Percentiles rank a stretch among this genome's conserved stretches.
Evolutionary conservation across 2,113 vertebrate species (phyloP).

Genomic region (Scomber scombrus): DNA sequence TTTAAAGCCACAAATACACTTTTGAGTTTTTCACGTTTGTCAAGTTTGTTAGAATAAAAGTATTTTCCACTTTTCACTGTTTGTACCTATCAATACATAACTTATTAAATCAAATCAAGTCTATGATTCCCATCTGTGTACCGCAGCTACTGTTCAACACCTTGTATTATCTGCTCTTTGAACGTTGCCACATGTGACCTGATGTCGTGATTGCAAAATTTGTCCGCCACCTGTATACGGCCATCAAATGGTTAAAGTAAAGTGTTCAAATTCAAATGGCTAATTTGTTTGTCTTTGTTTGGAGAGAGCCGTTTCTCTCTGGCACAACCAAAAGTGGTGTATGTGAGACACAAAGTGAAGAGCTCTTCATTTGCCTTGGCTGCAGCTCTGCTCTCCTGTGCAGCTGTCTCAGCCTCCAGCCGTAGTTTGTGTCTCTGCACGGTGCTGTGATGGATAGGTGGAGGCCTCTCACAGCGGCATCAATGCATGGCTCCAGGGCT

Average conservation of each 20-base stretch:
- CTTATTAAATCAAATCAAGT: too few species aligned
- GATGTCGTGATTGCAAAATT: not conserved
- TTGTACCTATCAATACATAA: not conserved
- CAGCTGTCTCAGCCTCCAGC: conserved; percentile 57
- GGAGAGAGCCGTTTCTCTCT: conserved; percentile 80
- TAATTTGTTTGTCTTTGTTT: conserved; percentile 86
- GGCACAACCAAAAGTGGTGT: conserved; percentile 47
- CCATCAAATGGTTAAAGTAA: conserved; percentile 62
- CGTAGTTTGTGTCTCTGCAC: conserved; percentile 66
- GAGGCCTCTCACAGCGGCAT: conserved; percentile 53
- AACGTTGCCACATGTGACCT: not conserved
- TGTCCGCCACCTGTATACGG: conserved; percentile 27
- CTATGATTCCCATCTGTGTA: too few species aligned
- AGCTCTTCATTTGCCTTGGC: conserved; percentile 78
- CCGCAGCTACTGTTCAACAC: too few species aligned
- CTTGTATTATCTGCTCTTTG: not conserved
- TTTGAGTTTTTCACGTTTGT: too few species aligned
- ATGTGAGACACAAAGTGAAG: conserved; percentile 63
- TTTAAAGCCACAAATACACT: not conserved
- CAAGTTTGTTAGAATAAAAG: not conserved
- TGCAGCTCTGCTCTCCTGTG: conserved; percentile 47
- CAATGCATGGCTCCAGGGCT: conserved; percentile 61
- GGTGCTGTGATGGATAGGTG: conserved; percentile 46
- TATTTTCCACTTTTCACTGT: not conserved
- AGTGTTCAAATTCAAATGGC: conserved; percentile 83